Evolutionary conservation across 2,797 vertebrate genomes (phyloP), one percentile per base, ranked within the genome.

Genomic region (Enteromius trimaculatus): DNA sequence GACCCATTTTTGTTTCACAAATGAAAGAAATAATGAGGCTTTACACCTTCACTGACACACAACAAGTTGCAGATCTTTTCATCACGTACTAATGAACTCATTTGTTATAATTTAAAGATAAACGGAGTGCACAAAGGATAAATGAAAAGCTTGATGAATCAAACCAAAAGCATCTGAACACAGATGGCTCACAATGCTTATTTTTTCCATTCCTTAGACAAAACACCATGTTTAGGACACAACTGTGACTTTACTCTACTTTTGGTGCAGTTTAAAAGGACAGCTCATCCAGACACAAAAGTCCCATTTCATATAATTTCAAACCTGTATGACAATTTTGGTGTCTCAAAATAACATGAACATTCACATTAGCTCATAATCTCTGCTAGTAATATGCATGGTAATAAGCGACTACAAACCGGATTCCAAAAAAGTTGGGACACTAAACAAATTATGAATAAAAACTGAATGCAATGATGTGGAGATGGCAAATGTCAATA

Each of bases 51-150:
- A 42, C 13, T 58, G 21, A 76, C 34, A 58, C 10, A 58, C 34
- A 21, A 23, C 31, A n/a, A 17, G 17, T 37, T 70, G n/a, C 26
- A 44, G 13, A 13, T 39, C 31, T 60, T 60, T 76, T 37, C 7
- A 26, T 60, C n/a, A 39, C 60, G 34, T 13, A 26, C 34, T 39
- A 26, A 76, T 39, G 19, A 60, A 60, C 53, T 60, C 8, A 0
- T 16, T 42, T 60, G 7, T 60, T 42, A 19, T 60, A 26, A 60
- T 42, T 60, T 77, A 77, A 76, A 42, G 51, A 58, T 58, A 42
- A 76, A 26, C 16, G 4, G 9, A 11, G 21, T 75, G 21, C 51
- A 26, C 31, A 23, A 70, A 70, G 23, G n/a, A 16, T 70, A 2
- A 9, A 60, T 74, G 6, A 34, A 53, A 51, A 34, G 29, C 47